phyloP scores from a whole-genome alignment of 37 sponge, comb jelly and placozoan genomes.

The Agelas oroides region DNA sequence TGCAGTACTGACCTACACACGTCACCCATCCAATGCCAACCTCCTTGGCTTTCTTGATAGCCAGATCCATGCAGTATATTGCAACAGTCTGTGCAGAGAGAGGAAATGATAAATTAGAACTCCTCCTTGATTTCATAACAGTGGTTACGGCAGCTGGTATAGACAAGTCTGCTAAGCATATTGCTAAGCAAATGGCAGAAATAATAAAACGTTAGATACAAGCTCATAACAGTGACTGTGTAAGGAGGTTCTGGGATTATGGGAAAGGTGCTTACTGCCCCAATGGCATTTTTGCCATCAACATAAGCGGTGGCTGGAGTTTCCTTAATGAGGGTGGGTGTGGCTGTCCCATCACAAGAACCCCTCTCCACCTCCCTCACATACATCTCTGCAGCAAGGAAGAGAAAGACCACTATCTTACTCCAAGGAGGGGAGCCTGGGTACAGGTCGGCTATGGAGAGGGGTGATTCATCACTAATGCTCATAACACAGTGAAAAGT shows the following conservation, averaged over 20 bases:
- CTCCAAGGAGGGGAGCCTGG: too few species aligned
- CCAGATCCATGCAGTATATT: constrained; percentile 87
- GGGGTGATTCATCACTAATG: not conserved
- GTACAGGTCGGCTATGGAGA: not conserved
- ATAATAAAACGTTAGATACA: too few species aligned
- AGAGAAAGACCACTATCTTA: not conserved
- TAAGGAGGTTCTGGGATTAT: not conserved
- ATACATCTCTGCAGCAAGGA: constrained; percentile 78
- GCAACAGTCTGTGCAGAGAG: constrained; percentile 69
- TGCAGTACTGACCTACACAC: constrained; percentile 77
- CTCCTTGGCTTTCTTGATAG: constrained; percentile 87
- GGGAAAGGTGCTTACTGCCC: constrained; percentile 63
- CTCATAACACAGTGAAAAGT: too few species aligned
- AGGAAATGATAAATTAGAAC: too few species aligned
- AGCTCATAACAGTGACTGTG: not conserved
- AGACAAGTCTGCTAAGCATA: too few species aligned
- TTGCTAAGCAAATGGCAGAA: too few species aligned
- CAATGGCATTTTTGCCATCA: constrained; percentile 84
- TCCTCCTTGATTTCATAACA: too few species aligned
- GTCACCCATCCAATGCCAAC: constrained; percentile 91
- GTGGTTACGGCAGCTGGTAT: too few species aligned
- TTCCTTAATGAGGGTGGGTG: constrained; percentile 76
- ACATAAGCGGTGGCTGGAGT: constrained; percentile 87
- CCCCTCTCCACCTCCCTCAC: constrained; percentile 61
- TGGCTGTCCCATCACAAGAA: constrained; percentile 71